Conservation (phyloP, 2,113 vertebrate genomes). For the Esox niger region DNA sequence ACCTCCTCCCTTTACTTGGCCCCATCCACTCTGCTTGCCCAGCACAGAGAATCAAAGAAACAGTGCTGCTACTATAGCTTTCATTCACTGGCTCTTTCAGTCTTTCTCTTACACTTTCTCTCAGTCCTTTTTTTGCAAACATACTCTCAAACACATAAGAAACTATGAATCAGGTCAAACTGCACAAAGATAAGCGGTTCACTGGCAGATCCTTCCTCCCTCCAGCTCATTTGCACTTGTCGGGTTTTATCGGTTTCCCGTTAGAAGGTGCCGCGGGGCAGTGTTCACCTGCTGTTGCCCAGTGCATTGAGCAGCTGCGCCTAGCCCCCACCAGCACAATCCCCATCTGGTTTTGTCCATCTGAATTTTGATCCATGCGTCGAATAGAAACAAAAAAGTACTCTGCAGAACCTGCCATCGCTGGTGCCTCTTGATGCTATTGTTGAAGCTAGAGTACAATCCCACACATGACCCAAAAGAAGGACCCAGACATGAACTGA, state of each 20-base stretch:
- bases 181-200: background rate
- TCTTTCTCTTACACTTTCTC: conserved; percentile 29
- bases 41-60: conserved; percentile 52
- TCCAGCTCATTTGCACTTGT: conserved; percentile 36
- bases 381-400: conserved; percentile 45
- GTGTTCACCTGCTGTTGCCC: conserved; percentile 67
- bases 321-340: conserved; percentile 29
- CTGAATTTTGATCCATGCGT: conserved; percentile 54
- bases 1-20: conserved; percentile 30
- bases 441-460: conserved; percentile 34
- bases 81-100: conserved; percentile 35
- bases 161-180: conserved; percentile 12
- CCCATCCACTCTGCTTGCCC: conserved; percentile 36
- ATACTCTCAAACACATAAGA: conserved; percentile 25
- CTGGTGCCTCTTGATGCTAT: conserved; percentile 40
- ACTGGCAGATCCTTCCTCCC: background rate
- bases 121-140: conserved; percentile 32
- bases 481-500: conserved; percentile 35
- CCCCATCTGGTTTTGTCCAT: conserved; percentile 49
- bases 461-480: conserved; percentile 27
- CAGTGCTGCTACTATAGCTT: conserved; percentile 32
- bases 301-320: conserved; percentile 66
- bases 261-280: conserved; percentile 52
- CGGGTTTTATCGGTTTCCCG: conserved; percentile 46
- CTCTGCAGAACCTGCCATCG: conserved; percentile 40